Evolutionary conservation across 2,113 vertebrate species (phyloP), one percentile per base, ranked within the genome.

Genomic region (Lepidothrix coronata): DNA sequence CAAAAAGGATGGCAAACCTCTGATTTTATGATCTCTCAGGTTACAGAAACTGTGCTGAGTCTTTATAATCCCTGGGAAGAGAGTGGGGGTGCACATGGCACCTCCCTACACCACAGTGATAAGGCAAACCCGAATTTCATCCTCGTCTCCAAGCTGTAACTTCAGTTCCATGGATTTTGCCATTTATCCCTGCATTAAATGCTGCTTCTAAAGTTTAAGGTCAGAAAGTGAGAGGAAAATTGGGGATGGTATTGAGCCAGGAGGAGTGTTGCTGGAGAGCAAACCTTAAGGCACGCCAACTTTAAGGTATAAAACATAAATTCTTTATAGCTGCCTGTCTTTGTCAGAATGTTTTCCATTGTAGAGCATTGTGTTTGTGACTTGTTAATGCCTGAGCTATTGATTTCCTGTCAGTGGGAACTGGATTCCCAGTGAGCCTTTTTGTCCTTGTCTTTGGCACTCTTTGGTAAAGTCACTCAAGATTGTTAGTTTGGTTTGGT

Each of bases 351-450:
- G 75, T 85, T 92, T 96, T 73, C 67, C 33, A 17, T 52, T 61
- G 63, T n/a, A n/a, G 31, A 49, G 57, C n/a, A 46, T 54, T 35
- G 54, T 83, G 79, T 61, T 88, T 66, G 62, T 68, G 78, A 43
- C 15, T 91, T 51, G 62, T 78, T 83, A 52, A 3, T 72, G 63
- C 58, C 62, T 24, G 35, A 79, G 35, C 11, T 76, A 93, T 19
- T 86, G 91, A 92, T 95, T 92, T 88, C 63, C 68, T 95, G 94
- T 70, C 79, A 44, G 43, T 27, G 35, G 10, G 88, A 78, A 55
- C 62, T 63, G 66, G 54, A 61, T 83, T 91, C 78, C 63, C 35
- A 57, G 82, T 0, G 4, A 88, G 79, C 30, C 30, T 52, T 75
- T 92, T 65, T 90, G 82, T 80, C 66, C 86, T 86, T 85, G 58